A percentile compares a stretch with the other conserved stretches of the same genome.
Evolutionary conservation across 53 echinoderm and acorn worm genomes (phyloP).

Genomic region (Arbacia lixula): DNA sequence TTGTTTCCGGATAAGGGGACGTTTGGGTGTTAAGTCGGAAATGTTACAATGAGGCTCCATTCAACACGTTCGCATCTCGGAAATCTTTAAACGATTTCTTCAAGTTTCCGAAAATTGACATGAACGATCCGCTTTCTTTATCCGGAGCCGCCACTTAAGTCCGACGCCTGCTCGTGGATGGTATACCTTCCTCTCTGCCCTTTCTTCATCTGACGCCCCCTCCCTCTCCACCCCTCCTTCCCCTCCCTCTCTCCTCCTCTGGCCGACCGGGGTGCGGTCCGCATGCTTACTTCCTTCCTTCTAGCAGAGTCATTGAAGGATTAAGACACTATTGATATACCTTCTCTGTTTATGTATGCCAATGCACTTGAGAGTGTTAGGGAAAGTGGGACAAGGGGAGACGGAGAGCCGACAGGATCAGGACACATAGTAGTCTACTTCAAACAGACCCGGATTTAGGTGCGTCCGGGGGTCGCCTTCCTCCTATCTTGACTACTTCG

Average conservation of each 20-base stretch:
- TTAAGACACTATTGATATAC: constrained; percentile 43
- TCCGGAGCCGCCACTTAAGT: no score
- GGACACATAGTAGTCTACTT: background rate
- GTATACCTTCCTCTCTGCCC: no score
- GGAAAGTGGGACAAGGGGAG: constrained; percentile 27
- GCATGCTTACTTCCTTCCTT: background rate
- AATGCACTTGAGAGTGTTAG: constrained; percentile 42
- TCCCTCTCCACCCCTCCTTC: background rate
- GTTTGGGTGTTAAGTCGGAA: no score
- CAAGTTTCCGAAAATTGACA: no score
- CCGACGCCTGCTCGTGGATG: no score
- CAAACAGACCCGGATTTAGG: background rate
- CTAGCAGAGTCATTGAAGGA: constrained; percentile 9
- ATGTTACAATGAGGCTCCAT: no score
- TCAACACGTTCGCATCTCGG: no score
- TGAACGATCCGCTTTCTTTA: no score
- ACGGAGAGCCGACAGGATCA: constrained; percentile 11
- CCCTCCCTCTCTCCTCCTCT: background rate
- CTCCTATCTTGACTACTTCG: no score
- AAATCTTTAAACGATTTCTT: no score
- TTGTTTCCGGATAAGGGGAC: no score
- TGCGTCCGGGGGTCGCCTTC: no score
- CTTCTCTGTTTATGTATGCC: constrained; percentile 44
- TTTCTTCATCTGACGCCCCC: background rate
- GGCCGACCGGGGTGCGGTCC: background rate